Evolutionary conservation across 2,888 invertebrate species (phyloP).

Genomic region (Marasmarcha lunaedactyla): DNA sequence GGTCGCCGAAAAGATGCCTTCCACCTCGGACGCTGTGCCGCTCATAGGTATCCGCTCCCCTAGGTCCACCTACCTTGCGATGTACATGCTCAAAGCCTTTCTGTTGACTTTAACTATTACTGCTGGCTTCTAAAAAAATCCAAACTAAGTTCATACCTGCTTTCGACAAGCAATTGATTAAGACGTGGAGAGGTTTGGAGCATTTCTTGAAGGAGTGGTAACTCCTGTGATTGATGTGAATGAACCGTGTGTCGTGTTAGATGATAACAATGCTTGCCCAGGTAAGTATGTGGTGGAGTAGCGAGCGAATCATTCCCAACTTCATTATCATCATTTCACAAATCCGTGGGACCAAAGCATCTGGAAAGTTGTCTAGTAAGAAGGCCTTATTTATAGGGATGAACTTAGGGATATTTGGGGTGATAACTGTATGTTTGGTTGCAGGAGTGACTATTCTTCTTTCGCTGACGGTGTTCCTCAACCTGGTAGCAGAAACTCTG

Average conservation of each 20-base stretch:
- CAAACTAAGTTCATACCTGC: too few species aligned
- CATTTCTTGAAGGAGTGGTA: too few species aligned
- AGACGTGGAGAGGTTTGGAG: too few species aligned
- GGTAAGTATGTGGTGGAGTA: conserved; percentile 31
- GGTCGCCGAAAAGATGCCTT: conserved; percentile 97
- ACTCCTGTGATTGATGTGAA: neutral
- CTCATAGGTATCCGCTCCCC: conserved; percentile 76
- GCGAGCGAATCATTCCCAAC: conserved; percentile 11
- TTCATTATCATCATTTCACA: neutral
- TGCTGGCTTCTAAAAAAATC: too few species aligned
- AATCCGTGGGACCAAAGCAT: conserved; percentile 5
- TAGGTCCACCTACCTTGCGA: neutral
- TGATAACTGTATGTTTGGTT: conserved; percentile 78
- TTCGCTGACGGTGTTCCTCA: conserved; percentile 99
- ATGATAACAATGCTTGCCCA: conserved; percentile 7
- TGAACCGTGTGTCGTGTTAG: conserved; percentile 23
- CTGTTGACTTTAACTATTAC: too few species aligned
- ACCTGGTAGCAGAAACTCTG: conserved; percentile 99
- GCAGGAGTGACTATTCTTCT: conserved; percentile 99
- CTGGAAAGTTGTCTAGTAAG: conserved; percentile 32
- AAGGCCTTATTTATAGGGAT: conserved; percentile 3
- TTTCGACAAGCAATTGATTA: too few species aligned
- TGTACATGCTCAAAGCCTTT: too few species aligned
- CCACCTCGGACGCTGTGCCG: conserved; percentile 85
- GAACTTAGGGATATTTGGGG: conserved; percentile 17